Percentiles rank a stretch among this genome's conserved stretches.
Conservation (phyloP, 2,888 invertebrate species). For the Cantharis rufa region DNA sequence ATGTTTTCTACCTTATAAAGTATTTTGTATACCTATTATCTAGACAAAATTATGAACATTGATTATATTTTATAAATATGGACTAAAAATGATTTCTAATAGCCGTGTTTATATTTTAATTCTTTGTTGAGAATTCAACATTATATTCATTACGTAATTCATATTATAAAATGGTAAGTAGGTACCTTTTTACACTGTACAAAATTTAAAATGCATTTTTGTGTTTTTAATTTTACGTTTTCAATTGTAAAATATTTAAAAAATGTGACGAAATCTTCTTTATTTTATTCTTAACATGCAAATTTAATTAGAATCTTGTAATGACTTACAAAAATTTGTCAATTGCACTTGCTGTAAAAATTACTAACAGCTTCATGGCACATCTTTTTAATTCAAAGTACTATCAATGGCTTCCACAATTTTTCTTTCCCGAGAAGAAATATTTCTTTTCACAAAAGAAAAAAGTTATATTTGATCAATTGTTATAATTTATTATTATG, state of each 20-base stretch:
- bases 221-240: not conserved
- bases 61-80: not conserved
- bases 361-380: not conserved
- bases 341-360: not conserved
- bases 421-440: not conserved
- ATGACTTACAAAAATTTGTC: not conserved
- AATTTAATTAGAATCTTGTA: not conserved
- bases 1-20: not conserved
- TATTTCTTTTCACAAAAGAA: not conserved
- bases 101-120: not conserved
- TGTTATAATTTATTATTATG: not conserved
- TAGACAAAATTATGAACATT: not conserved
- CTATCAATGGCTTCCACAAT: not conserved
- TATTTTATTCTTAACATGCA: not conserved
- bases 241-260: not conserved
- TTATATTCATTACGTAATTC: not conserved
- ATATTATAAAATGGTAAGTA: not conserved
- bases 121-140: not conserved
- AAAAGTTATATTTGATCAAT: not conserved
- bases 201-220: not conserved
- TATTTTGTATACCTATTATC: not conserved
- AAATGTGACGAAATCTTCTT: not conserved
- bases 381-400: not conserved
- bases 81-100: not conserved
- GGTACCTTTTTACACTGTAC: not conserved